Evolutionary conservation across 2,797 vertebrate species (phyloP), one percentile per base, ranked within the genome.

Genomic region (Champsocephalus esox): DNA sequence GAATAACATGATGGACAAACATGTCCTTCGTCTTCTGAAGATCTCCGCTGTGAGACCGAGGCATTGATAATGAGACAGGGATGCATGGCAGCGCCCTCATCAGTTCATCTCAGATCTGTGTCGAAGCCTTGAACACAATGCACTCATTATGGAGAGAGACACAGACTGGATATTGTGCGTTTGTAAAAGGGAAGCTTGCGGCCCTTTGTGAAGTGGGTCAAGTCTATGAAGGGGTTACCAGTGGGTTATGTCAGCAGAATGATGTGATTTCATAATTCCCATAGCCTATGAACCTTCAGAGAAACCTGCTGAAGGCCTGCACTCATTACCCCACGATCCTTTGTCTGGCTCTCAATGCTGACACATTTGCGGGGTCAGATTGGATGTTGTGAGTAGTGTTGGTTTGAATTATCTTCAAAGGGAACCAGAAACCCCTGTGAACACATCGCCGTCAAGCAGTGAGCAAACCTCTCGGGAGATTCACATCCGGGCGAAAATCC

Each of bases 241-340:
- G 72, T 86, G 73, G 55, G 71, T 67, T 85, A 59, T 89, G 87
- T 89, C 87, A 90, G 83, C 80, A 85, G 84, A 92, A 88, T 70
- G 70, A 81, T 87, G 75, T 67, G 85, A 90, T 88, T 88, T 88
- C 86, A 90, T 94, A 71, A 93, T 89, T 92, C 88, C 87, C 88
- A 87, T 77, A 92, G 83, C 86, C 80, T 86, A 75, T 92, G 83
- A 89, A 90, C 89, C 75, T 66, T 16, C 9, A 28, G 62, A 87
- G 75, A 81, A 77, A 74, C 32, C 43, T 77, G 61, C 46, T 63
- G 41, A 80, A 45, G 52, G 43, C 64, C 61, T 38, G 55, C 67
- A 76, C 68, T 73, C 86, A 87, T 87, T 78, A 86, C 85, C 84
- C 79, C 73, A 70, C 79, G 73, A 87, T 80, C 79, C 61, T 85